Evolutionary conservation across 2,797 vertebrate genomes (phyloP), one percentile per base, ranked within the genome.

Genomic region (Toxotes lorentzi): DNA sequence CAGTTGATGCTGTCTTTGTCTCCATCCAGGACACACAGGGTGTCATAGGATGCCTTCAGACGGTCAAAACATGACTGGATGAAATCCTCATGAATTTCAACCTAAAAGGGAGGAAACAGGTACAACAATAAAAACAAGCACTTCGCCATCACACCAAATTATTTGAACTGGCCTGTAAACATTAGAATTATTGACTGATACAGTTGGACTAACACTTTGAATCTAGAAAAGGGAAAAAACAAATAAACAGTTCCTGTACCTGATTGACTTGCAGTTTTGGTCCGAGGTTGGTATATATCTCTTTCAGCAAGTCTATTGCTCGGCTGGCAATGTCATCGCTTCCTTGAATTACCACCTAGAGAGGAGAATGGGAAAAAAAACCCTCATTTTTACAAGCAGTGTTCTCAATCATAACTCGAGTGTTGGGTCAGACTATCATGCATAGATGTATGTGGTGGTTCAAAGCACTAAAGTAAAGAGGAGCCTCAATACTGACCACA

Each of bases 1-100:
- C 97, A 99, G 92, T 99, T 99, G 94, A 99, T 98, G 94, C 98
- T 99, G 93, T 99, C 98, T 95, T 99, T 99, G 91, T 99, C 98
- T 87, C 98, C 98, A 88, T 99, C 98, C 93, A 99, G 94, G 82
- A 99, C 98, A 93, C 98, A 99, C 45, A 99, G 90, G 0, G 98
- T 99, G 94, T 99, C 98, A 70, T 99, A 99, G 51, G 98, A 99
- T 2, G 98, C 98, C 93, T 99, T 99, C 63, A 99, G 96, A 77
- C 98, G 98, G 95, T 99, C 98, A 66, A 99, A 99, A 92, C 98
- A 99, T 59, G 98, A 99, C 91, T 99, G 98, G 93, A 99, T 99
- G 86, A 99, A 99, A 89, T 99, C 98, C 91, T 99, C 98, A 68
- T 99, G 98, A 92, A 99, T 99, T 93, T 98, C 98, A 89, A 99